Evolutionary conservation across 2,888 invertebrate species (phyloP).

Genomic region (Clivina fossor): DNA sequence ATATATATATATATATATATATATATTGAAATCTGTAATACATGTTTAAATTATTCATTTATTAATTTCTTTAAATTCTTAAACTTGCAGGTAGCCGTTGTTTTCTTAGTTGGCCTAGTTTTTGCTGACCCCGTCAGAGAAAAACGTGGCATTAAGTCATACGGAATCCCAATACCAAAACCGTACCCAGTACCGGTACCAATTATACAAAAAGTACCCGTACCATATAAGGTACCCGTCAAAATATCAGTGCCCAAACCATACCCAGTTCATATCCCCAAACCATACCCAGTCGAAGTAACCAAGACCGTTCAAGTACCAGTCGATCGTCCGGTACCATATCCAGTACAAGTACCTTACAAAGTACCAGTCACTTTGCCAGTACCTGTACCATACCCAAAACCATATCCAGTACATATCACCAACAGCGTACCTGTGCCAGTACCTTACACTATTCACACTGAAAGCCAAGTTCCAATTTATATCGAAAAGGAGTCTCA

Average conservation of each 20-base stretch:
- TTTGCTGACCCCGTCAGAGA: constrained; percentile 35
- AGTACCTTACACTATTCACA: constrained; percentile 63
- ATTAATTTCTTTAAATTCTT: too few relatives aligned
- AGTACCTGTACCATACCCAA: constrained; percentile 53
- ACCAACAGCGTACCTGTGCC: constrained; percentile 58
- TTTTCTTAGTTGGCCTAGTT: constrained; percentile 11
- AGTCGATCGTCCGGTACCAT: constrained; percentile 50
- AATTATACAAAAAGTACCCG: constrained; percentile 56
- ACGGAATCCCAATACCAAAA: constrained; percentile 36
- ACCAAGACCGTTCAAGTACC: constrained; percentile 55
- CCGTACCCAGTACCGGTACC: constrained; percentile 57
- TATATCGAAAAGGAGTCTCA: constrained; percentile 44
- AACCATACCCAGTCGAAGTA: constrained; percentile 62
- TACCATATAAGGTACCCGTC: constrained; percentile 55
- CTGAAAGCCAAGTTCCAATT: constrained; percentile 58
- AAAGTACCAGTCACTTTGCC: constrained; percentile 59
- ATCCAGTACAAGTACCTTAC: constrained; percentile 55
- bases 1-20: too few relatives aligned
- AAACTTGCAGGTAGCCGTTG: constrained; percentile 10
- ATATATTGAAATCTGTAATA: too few relatives aligned
- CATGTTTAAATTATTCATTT: too few relatives aligned
- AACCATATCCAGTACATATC: constrained; percentile 58
- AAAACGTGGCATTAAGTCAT: constrained; percentile 43
- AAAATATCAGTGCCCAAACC: constrained; percentile 51
- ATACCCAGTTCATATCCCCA: constrained; percentile 60